These are phyloP conservation scores for Botrylloides violaceus DNA, from an alignment of 23 tunicate genomes.

Conservation along the genomic window DNA sequence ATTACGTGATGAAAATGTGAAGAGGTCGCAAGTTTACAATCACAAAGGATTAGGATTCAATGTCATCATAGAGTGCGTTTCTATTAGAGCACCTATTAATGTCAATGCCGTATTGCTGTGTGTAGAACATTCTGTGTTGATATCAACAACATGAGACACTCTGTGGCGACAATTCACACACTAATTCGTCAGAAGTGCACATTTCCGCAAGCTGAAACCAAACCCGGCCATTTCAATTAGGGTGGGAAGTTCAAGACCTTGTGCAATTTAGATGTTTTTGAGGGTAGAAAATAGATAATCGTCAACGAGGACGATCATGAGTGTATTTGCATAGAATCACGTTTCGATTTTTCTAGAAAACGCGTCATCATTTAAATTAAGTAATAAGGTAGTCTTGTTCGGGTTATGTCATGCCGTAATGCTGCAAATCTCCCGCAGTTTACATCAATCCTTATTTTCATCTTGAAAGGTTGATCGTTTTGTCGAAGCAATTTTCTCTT, in stretches of 20 bases:
- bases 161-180: not conserved
- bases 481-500: not conserved
- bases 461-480: not conserved
- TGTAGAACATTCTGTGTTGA: too few relatives aligned
- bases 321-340: not conserved
- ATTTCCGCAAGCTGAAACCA: not conserved
- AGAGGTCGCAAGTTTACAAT: not conserved
- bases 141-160: not conserved
- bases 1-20: not conserved
- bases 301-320: not conserved
- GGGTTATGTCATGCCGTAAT: not conserved
- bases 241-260: not conserved
- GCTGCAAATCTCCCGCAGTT: not conserved
- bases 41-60: constrained; percentile 2
- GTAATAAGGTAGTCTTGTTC: not conserved
- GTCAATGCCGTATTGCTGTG: not conserved
- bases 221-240: not conserved
- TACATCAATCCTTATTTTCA: not conserved
- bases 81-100: not conserved
- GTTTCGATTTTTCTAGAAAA: not conserved
- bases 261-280: not conserved
- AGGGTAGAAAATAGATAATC: not conserved
- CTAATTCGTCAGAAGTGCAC: not conserved
- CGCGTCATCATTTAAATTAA: not conserved
- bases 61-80: not conserved